Percentiles rank a stretch among this genome's conserved stretches.
phyloP scores from a whole-genome alignment of 2,113 vertebrate species.

The Rallus limicola region DNA sequence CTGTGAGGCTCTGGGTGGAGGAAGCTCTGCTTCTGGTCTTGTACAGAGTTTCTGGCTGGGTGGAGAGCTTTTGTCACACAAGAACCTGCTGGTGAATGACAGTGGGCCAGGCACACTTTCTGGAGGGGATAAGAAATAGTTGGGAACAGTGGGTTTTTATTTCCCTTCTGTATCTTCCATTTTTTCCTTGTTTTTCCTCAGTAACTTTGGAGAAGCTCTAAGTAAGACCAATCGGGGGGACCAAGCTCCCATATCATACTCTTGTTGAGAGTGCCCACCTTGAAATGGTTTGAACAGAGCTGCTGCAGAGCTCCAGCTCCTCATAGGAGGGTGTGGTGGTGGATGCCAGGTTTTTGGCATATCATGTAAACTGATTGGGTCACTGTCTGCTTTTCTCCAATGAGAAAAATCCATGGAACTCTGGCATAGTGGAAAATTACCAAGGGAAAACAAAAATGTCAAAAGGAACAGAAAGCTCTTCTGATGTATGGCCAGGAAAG shows the following conservation, averaged over 20 bases:
- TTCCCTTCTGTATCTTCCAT: not conserved
- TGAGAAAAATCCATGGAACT: not conserved
- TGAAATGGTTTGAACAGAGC: not conserved
- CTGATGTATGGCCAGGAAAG: constrained; percentile 49
- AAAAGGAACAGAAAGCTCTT: constrained; percentile 33
- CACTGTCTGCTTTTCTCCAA: not conserved
- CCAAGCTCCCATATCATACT: not conserved
- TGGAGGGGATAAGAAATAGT: not conserved
- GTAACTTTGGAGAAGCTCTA: not conserved
- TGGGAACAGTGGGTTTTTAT: not conserved
- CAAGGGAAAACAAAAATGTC: not conserved
- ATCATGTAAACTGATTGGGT: not conserved
- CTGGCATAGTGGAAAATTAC: constrained; percentile 57
- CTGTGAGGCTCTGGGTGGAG: not conserved
- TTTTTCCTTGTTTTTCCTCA: not conserved
- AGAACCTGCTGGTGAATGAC: not conserved
- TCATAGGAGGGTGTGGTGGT: not conserved
- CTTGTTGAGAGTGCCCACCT: not conserved
- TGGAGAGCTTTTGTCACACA: not conserved
- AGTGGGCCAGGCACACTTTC: not conserved
- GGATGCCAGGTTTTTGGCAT: not conserved
- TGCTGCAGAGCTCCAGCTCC: not conserved
- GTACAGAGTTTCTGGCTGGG: not conserved
- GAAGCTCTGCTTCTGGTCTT: not conserved
- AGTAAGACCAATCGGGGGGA: not conserved